Evolutionary conservation across 2,888 invertebrate species (phyloP), one percentile per base, ranked within the genome.

Genomic region (Rhyacophila evoluta): DNA sequence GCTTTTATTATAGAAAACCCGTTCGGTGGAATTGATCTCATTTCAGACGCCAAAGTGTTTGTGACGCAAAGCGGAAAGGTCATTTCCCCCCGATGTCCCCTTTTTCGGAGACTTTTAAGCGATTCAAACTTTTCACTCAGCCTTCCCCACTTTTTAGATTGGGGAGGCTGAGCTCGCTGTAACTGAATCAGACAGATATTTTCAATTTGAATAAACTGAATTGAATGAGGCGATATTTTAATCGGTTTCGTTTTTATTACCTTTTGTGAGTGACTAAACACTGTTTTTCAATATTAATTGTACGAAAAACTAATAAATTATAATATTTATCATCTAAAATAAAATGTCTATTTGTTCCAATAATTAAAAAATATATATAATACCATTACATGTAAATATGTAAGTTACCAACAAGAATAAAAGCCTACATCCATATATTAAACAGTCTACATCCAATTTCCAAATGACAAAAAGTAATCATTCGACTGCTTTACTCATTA

Each of bases 41-140:
- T 77, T 77, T 77, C 15, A 68, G 67, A 37, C 73, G 68, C 19
- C 27, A 72, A 28, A 70, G 68, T 36, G 39, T 39, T 72, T 39
- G 68, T 37, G 73, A 73, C 68, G 55, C 37, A 77, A 77, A 73
- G 77, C 73, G 73, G 73, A 77, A 77, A 73, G 77, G 72, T 73
- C 67, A 67, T 38, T 38, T 25, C 25, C 69, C 68, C 37, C 37
- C 27, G 27, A 28, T 36, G 11, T 27, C 33, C 68, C 27, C 55
- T 19, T 55, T 55, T 19, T 28, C 8, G 70, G 29, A 38, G 77
- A 69, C 73, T 77, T 77, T 73, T 68, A 37, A 73, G 72, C 73
- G 77, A 77, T 77, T 33, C 72, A 71, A 77, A 77, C 77, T 77
- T 77, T 77, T 77, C 77, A 77, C 77, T 77, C 69, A 77, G 72